phyloP scores from a whole-genome alignment of 2,113 vertebrate species.

The Larimichthys crocea region DNA sequence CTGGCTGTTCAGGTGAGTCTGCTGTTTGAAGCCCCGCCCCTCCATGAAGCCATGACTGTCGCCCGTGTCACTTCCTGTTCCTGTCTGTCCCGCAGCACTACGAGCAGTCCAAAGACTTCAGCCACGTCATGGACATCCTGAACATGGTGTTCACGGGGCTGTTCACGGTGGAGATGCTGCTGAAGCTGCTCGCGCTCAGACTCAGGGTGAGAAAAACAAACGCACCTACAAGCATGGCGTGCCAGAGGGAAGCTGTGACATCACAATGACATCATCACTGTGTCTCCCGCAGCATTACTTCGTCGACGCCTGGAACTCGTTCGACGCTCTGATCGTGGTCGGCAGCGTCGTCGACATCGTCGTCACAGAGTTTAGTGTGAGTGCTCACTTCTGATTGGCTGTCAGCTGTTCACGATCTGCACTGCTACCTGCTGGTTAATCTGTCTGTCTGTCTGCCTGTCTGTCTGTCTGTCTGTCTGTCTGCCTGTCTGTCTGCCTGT shows the following conservation, averaged over 20 bases:
- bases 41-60: no score
- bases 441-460: background rate
- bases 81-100: slow-evolving; percentile 85
- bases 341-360: slow-evolving; percentile 96
- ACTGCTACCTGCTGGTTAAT: background rate
- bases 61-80: no score
- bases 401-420: background rate
- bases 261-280: no score
- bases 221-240: background rate
- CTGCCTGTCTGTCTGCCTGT: no score
- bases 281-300: slow-evolving; percentile 90
- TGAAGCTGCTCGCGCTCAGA: slow-evolving; percentile 93
- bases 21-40: background rate
- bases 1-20: slow-evolving; percentile 89
- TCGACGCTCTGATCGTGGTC: slow-evolving; percentile 95
- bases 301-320: slow-evolving; percentile 94
- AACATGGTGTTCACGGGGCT: slow-evolving; percentile 97
- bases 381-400: slow-evolving; percentile 44
- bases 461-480: no score
- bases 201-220: slow-evolving; percentile 83
- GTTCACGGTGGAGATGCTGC: slow-evolving; percentile 94
- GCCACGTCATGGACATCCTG: slow-evolving; percentile 93
- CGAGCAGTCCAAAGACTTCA: slow-evolving; percentile 92
- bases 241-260: no score
- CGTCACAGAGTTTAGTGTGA: slow-evolving; percentile 94